Percentiles rank a stretch among this genome's conserved stretches.
These are phyloP conservation scores for Tenrec ecaudatus DNA, from an alignment of 2,113 vertebrate genomes.

Conservation along the genomic window DNA sequence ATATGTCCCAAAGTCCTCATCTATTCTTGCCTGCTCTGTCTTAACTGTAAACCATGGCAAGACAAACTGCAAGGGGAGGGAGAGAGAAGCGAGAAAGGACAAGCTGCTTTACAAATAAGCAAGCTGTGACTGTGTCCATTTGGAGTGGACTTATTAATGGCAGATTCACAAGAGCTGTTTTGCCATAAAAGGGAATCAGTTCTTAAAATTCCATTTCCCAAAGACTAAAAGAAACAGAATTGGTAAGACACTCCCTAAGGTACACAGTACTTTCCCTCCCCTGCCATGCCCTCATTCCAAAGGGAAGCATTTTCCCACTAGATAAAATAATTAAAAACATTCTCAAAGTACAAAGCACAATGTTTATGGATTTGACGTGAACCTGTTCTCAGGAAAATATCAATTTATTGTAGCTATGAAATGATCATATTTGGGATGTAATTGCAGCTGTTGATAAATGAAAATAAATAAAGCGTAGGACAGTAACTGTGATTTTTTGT, in stretches of 20 bases:
- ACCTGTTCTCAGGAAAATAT: not conserved
- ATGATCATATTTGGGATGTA: not conserved
- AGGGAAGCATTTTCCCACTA: conserved; percentile 73
- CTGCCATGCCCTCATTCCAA: conserved; percentile 51
- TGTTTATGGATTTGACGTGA: not conserved
- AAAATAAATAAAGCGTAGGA: not conserved
- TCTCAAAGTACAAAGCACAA: conserved; percentile 38
- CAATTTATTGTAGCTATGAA: not conserved
- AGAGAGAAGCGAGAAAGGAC: not conserved
- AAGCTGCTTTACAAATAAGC: not conserved
- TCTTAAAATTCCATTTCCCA: conserved; percentile 41
- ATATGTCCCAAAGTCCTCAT: not conserved
- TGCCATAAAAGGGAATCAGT: conserved; percentile 79
- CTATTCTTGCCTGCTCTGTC: not conserved
- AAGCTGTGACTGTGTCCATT: conserved; percentile 33
- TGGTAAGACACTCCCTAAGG: conserved; percentile 68
- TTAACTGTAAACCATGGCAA: not conserved
- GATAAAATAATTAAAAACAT: conserved; percentile 72
- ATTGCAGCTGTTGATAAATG: not conserved
- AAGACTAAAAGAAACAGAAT: conserved; percentile 47
- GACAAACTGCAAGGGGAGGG: too few relatives aligned
- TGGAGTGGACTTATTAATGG: conserved; percentile 46
- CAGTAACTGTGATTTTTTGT: not conserved
- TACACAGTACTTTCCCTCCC: conserved; percentile 15
- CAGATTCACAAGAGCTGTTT: conserved; percentile 68